Evolutionary conservation across 2,797 vertebrate species (phyloP), one percentile per base, ranked within the genome.

Genomic region (Leptodactylus fallax): DNA sequence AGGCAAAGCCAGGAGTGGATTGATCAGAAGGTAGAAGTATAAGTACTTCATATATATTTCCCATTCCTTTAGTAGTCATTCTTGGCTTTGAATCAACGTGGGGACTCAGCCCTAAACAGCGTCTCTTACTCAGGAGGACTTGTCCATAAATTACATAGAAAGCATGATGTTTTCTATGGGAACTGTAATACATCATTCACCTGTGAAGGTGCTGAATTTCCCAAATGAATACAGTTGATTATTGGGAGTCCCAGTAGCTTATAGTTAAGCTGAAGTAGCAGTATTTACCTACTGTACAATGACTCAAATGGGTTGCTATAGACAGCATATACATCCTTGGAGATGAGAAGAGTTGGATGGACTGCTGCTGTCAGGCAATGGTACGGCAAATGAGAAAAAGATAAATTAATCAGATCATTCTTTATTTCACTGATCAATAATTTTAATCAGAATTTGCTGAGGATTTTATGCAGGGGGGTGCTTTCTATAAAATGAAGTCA

Each of bases 361-460:
- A 85, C 25, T 58, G 36, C n/a, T 61, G 21, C 71, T 77, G 23
- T 23, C 10, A 27, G 21, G n/a, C 63, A 60, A 27, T 60, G 25
- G 12, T 47, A 60, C 19, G 47, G 17, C 27, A 56, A 55, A 47
- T 49, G 71, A 17, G 69, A 84, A 76, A 67, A 58, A 63, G 74
- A 67, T 77, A 83, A 83, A 88, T 88, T 79, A 83, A 88, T 84
- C 74, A 36, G 27, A 85, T 81, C 25, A 85, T 85, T 58, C 67
- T 71, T 85, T 88, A 87, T 87, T 85, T 80, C 67, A 53, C 77
- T 56, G 67, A 85, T 88, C 87, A 85, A 88, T 88, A 88, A 80
- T 88, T 88, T 88, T 85, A 88, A 88, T 88, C 87, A 88, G 56
- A 74, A 55, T 56, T 85, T 81, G 65, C 87, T 55, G 77, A 13